Evolutionary conservation across 2,113 vertebrate genomes (phyloP), one percentile per base, ranked within the genome.

Genomic region (Collichthys lucidus): DNA sequence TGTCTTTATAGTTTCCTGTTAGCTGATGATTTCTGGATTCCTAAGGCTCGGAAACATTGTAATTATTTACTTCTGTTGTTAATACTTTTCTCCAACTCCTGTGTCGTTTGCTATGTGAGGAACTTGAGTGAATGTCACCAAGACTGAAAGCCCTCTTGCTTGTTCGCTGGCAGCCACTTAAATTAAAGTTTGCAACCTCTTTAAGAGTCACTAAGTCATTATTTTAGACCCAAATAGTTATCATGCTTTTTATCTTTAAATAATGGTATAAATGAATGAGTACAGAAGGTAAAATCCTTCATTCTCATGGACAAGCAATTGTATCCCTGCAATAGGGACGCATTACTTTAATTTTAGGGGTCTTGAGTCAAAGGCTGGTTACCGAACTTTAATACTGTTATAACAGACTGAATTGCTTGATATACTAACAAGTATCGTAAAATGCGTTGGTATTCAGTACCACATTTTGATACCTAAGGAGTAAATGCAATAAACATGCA

Each of bases 1-100:
- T 12, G 65, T 66, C 44, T 67, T 72, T 26, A 44, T 72, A 12
- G 52, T 65, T 83, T 86, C 76, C 77, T 77, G 80, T 66, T 57
- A 2, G 22, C 59, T 77, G 62, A 59, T 24, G 40, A 17, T 29
- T 60, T 47, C 69, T 62, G 67, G 35, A 68, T 75, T 67, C 71
- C 44, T 69, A 11, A 26, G 22, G 44, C 26, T 72, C 10, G 0
- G 6, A 42, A 70, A 80, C 44, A 2, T 17, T 67, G n/a, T 79
- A n/a, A 87, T 85, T 61, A 70, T 17, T 61, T 31, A 26, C 31
- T 35, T 57, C 16, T 0, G 17, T 57, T 64, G 62, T 78, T 64
- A 22, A 26, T 46, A 0, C 31, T 44, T 65, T 71, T 22, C 3
- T 4, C 2, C 12, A 16, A 2, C 69, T 49, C 53, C 47, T 11